Base-by-base conservation (phyloP, 2,888 invertebrate species). In the Cataglyphis albicans region DNA sequence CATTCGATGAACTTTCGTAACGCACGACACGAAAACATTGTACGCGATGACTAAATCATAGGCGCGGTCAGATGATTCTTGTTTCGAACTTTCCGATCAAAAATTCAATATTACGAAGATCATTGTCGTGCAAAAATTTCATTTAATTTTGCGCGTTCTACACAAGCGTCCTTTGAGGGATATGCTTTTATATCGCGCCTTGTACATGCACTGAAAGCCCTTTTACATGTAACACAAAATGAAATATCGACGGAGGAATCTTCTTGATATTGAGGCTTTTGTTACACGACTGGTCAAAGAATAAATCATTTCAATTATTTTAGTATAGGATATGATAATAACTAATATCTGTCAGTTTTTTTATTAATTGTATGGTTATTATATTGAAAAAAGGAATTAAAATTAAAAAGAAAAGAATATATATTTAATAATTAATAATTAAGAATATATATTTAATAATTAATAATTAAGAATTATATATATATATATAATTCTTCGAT, bases 21-120 rank as follows among this genome's bases (percentile, higher is more conserved):
- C 4, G 48, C 65, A 15, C n/a, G 21, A n/a, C 29, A 35, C 32
- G 21, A 32, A 59, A 57, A 70, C 70, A 48, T 80, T 18, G 21
- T 18, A 6, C 2, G 3, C 12, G 10, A 61, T 80, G 78, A 80
- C 70, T 80, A 70, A 80, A 48, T 57, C 59, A 70, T 70, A 10
- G 29, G 1, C 5, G 25, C 44, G 35, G 15, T 10, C 25, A 44
- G 61, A 38, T n/a, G 41, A 68, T 70, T 70, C 29, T 70, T 35
- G 25, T 59, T 61, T n/a, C 7, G 2, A n/a, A 32, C 59, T 44
- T 61, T 70, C 6, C 18, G 12, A 32, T 21, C 21, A n/a, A 55
- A 35, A 29, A 78, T 59, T 32, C 12, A 32, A 3, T 59, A 29
- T 70, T 61, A 35, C 6, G 7, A 21, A 4, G 25, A 12, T 21